Evolutionary conservation across 1,140 invertebrate genomes (phyloP), one percentile per base, ranked within the genome.

Genomic region (Brachionus rotundiformis): DNA sequence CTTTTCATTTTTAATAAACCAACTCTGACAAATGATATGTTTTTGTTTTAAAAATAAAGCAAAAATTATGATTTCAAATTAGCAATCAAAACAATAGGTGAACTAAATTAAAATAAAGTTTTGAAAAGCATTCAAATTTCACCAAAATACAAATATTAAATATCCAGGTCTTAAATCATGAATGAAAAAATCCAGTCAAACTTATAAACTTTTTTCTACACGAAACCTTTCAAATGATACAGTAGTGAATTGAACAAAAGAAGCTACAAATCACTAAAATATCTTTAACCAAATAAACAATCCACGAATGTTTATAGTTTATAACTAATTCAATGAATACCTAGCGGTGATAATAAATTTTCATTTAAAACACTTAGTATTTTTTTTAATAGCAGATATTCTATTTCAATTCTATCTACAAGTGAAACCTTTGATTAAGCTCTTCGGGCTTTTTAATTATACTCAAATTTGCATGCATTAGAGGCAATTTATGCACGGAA

Each of bases 181-280:
- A 19, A 41, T 41, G n/a, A 54, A 54, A 39, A 39, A 36, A 3
- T 36, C 8, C 16, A n/a, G 47, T 49, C 16, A 16, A 49, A 49
- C 47, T 49, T 49, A 16, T n/a, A 16, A 54, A 54, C 4, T 54
- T 16, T 16, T 16, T 54, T 54, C 23, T 16, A 23, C n/a, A 19
- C 23, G 47, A 54, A 54, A 0, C 16, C 47, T 0, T 54, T 11
- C 5, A 2, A 39, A 11, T 10, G 1, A 39, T 39, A 54, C 47
- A 54, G 23, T 8, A 25, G 47, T 23, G 19, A 16, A 54, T 54
- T 23, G 47, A 54, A 54, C 16, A 54, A 54, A 54, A 54, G 19
- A 54, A 19, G 47, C 19, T 54, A 54, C 47, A 54, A 54, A 54
- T 54, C 47, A 19, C 47, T 54, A 54, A 54, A 54, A 54, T 54